These are phyloP conservation scores for Ciconia stormi DNA, from an alignment of 2,113 vertebrate genomes.

Conservation along the genomic window DNA sequence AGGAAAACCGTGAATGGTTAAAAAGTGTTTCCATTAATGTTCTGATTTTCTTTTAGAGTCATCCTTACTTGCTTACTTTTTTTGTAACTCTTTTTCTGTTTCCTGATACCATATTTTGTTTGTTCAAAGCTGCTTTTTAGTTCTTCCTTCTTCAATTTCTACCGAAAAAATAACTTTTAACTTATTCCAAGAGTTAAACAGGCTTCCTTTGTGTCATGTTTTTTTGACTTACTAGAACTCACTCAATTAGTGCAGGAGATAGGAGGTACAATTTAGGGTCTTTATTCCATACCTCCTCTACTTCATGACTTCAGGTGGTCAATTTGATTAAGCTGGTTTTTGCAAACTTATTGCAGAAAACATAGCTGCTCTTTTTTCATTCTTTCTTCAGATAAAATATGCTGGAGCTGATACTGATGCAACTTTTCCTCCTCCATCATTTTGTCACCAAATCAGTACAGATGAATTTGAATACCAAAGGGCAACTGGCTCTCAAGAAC, in stretches of 20 bases:
- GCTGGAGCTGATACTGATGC: slow-evolving; percentile 77
- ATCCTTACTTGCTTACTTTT: not conserved
- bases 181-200: not conserved
- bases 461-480: slow-evolving; percentile 82
- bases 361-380: not conserved
- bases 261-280: not conserved
- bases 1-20: not conserved
- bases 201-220: not conserved
- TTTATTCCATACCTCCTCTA: not conserved
- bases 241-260: not conserved
- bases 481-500: slow-evolving; percentile 70
- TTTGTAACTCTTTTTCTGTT: not conserved
- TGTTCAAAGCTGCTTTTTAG: not conserved
- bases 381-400: slow-evolving; percentile 81
- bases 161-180: not conserved
- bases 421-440: slow-evolving; percentile 66
- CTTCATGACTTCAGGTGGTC: not conserved
- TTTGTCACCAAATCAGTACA: slow-evolving; percentile 76
- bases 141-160: not conserved
- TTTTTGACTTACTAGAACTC: not conserved
- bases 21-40: not conserved
- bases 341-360: not conserved
- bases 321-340: not conserved
- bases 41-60: not conserved
- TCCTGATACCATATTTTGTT: not conserved